Base-by-base conservation (phyloP, 2,888 invertebrate genomes). In the Ichneumon xanthorius region DNA sequence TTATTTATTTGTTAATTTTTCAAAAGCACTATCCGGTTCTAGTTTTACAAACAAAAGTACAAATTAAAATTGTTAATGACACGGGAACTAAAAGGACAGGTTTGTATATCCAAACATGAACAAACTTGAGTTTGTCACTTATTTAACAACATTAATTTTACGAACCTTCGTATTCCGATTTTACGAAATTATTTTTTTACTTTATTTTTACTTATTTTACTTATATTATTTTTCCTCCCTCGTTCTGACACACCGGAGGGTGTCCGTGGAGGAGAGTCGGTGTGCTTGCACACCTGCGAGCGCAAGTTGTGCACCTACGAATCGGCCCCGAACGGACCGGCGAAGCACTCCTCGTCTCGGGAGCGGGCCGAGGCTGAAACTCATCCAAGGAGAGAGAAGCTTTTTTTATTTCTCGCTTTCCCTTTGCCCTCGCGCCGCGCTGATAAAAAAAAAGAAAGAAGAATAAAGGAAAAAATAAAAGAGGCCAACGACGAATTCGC, bases 351-450 rank as follows among this genome's bases (percentile, higher is more conserved):
- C 45, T 22, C 61, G 50, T 22, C 55, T 26, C 65, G 37, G 58
- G 61, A 84, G 78, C 45, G 61, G 77, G 84, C 80, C 84, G 84
- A 84, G 77, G 84, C 77, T 84, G 76, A 84, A 84, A 84, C 68
- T 81, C 80, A 77, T 72, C 72, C 80, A 77, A 80, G 80, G 72
- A 72, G 72, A 84, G 77, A 22, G n/a, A 11, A 30, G 58, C 72
- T 76, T 65, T 75, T 75, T 83, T 83, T 61, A 55, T 48, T 58
- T 75, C 33, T 26, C 16, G n/a, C 50, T 37, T 14, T n/a, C 53
- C 61, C 75, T 65, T 45, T 63, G 16, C 61, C 68, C 33, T 72
- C 70, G 33, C 71, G 22, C 26, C 22, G 14, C 40, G 37, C 22
- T 67, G 58, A 65, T 19, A 70, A 55, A 30, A 63, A 63, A 14